phyloP scores from a whole-genome alignment of 1,140 invertebrate species.

The Drosophila nasuta region DNA sequence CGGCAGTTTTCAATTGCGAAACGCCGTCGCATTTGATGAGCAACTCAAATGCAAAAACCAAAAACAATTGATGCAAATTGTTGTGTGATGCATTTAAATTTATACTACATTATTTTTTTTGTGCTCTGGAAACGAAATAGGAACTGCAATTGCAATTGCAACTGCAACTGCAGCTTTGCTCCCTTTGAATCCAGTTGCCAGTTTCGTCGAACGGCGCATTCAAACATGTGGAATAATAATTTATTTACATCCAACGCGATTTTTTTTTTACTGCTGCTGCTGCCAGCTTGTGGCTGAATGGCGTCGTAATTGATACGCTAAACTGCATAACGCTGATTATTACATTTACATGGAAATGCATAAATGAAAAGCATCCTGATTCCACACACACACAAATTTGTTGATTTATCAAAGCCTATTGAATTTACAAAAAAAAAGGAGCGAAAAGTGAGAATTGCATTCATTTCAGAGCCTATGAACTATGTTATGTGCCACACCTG shows the following conservation, averaged over 20 bases:
- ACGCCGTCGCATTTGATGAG: conserved; percentile 13
- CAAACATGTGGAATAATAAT: conserved; percentile 50
- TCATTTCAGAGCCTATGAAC: conserved; percentile 3
- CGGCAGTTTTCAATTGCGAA: conserved; percentile 43
- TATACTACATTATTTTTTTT: conserved; percentile 11
- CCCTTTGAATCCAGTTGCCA: too few relatives aligned
- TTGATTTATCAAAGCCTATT: conserved; percentile 5
- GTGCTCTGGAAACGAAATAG: background rate
- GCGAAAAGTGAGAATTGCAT: conserved; percentile 1
- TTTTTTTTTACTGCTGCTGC: conserved; percentile 38
- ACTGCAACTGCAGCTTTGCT: background rate
- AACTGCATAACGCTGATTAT: conserved; percentile 80
- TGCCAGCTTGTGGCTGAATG: conserved; percentile 36
- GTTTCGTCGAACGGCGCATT: background rate
- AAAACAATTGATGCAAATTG: conserved; percentile 41
- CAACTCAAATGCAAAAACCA: conserved; percentile 8
- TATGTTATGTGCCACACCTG: background rate
- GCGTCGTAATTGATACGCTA: conserved; percentile 81
- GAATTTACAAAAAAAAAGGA: background rate
- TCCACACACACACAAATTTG: background rate
- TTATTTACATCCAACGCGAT: conserved; percentile 51
- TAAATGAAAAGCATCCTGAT: conserved; percentile 54
- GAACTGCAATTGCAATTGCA: background rate
- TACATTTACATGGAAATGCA: conserved; percentile 71
- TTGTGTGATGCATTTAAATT: conserved; percentile 37